These are phyloP conservation scores for Nasonia longicornis DNA, from an alignment of 1,140 invertebrate genomes.

Conservation along the genomic window DNA sequence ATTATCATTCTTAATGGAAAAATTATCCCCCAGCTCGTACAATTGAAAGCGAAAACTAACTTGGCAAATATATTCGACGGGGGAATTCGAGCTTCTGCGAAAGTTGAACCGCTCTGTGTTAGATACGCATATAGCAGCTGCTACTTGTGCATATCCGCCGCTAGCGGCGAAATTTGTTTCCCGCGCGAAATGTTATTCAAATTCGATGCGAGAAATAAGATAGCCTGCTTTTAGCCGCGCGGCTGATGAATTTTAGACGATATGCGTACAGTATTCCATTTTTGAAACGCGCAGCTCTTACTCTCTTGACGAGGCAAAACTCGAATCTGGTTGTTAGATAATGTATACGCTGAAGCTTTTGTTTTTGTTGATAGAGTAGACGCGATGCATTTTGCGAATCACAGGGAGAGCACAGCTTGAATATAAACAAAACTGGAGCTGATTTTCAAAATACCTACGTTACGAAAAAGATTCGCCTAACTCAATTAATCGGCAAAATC, in stretches of 20 bases:
- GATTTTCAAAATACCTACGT: too few species aligned
- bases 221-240: background rate
- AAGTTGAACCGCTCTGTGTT: slow-evolving; percentile 2
- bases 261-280: background rate
- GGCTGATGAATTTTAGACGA: background rate
- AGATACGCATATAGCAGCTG: background rate
- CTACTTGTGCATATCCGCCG: background rate
- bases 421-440: too few species aligned
- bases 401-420: too few species aligned
- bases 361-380: too few species aligned
- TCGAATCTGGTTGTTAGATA: background rate
- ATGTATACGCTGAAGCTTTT: background rate
- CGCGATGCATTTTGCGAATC: too few species aligned
- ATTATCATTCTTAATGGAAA: background rate
- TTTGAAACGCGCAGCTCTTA: background rate
- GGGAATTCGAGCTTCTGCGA: background rate
- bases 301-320: background rate
- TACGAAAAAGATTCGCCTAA: too few species aligned
- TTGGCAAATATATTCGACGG: background rate
- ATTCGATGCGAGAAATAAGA: slow-evolving; percentile 23
- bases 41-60: background rate
- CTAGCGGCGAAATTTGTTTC: background rate
- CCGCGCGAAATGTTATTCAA: slow-evolving; percentile 3
- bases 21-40: background rate
- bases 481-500: too few species aligned